Evolutionary conservation across 2,888 invertebrate species (phyloP), one percentile per base, ranked within the genome.

Genomic region (Torymus auratus): DNA sequence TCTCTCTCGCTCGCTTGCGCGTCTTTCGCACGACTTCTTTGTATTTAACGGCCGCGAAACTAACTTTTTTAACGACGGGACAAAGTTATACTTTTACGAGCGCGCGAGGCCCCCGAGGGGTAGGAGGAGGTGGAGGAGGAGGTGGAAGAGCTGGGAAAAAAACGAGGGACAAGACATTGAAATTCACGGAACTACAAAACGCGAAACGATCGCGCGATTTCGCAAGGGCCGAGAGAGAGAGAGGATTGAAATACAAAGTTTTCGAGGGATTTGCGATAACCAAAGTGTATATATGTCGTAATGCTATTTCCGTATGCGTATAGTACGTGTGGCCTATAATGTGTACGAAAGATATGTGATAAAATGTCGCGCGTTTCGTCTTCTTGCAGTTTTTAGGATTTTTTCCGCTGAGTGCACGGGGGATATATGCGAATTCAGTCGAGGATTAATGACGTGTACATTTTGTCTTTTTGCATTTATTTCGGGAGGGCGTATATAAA

Each of bases 61-160:
- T 81, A 81, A 83, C 81, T 83, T 83, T 83, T 88, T 88, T 88
- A 88, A 88, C 87, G 88, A 86, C 87, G 86, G 81, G 76, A 88
- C 88, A 88, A 88, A 88, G 87, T 88, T 86, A 84, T 69, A 71
- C 78, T 81, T 83, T 83, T 83, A 83, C 83, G 83, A 83, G 82
- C 78, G 62, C 61, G 62, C 52, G 15, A 10, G 14, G 61, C 12
- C 50, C 50, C 65, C 3, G 74, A 13, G 14, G 53, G 28, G 61
- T 12, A 58, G n/a, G n/a, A 2, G 65, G 13, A 14, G 50, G 13
- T 15, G 67, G 52, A 4, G 67, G 67, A 41, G 52, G 41, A 58
- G 68, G 52, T 12, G n/a, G 15, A 23, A 17, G 15, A 23, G 10
- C 20, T 20, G 20, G 20, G 10, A 61, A 61, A 61, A 56, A 73